A percentile compares a stretch with the other conserved stretches of the same genome.
phyloP scores from a whole-genome alignment of 2,113 vertebrate species.

The Oryzias celebensis region DNA sequence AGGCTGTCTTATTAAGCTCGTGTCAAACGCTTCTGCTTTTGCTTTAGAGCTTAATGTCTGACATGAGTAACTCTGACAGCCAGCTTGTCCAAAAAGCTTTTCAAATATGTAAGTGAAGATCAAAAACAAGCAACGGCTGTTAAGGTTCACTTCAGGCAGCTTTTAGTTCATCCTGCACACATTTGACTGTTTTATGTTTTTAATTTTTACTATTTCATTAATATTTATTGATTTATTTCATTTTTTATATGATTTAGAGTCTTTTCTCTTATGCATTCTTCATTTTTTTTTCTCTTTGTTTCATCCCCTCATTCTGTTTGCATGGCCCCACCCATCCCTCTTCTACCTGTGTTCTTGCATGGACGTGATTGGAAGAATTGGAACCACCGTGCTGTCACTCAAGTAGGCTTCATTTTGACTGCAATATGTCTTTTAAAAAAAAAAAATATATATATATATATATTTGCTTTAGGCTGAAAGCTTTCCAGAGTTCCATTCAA shows the following conservation, averaged over 20 bases:
- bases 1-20: constrained; percentile 27
- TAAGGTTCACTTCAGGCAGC: not conserved
- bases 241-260: constrained; percentile 42
- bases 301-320: constrained; percentile 75
- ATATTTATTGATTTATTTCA: constrained; percentile 18
- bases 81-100: too few relatives aligned
- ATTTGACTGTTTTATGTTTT: constrained; percentile 3
- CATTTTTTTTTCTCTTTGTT: constrained; percentile 69
- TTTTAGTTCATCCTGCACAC: constrained; percentile 6
- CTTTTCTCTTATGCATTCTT: constrained; percentile 56
- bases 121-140: too few relatives aligned
- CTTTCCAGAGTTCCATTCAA: too few relatives aligned
- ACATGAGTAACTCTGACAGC: constrained; percentile 54
- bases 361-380: constrained; percentile 80
- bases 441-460: too few relatives aligned
- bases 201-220: constrained; percentile 23
- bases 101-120: too few relatives aligned
- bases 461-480: too few relatives aligned
- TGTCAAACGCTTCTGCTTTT: constrained; percentile 29
- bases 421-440: constrained; percentile 27
- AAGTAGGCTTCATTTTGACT: constrained; percentile 80
- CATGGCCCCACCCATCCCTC: constrained; percentile 66
- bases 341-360: constrained; percentile 77
- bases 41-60: constrained; percentile 35
- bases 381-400: constrained; percentile 83